phyloP scores from a whole-genome alignment of 2,888 invertebrate genomes.

The Hoplodrina blanda region DNA sequence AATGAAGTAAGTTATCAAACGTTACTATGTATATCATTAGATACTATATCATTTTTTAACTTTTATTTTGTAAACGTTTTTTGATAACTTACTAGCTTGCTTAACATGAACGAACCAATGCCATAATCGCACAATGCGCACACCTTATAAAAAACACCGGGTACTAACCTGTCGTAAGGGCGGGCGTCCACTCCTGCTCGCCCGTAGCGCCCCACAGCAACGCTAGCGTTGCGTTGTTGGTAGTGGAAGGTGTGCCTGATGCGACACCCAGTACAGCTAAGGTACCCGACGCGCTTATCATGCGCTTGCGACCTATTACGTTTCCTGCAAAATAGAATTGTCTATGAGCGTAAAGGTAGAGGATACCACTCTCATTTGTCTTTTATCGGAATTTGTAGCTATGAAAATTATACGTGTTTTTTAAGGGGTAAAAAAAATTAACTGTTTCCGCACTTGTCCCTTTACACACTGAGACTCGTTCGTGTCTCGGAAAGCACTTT shows the following conservation, averaged over 20 bases:
- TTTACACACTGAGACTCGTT: too few relatives aligned
- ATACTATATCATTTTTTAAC: not conserved
- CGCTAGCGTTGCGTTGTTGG: conserved; percentile 91
- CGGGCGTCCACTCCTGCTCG: conserved; percentile 99
- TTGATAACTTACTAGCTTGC: conserved; percentile 18
- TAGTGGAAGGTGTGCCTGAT: conserved; percentile 78
- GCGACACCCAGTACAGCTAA: conserved; percentile 67
- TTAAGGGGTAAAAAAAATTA: too few relatives aligned
- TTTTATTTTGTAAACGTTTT: not conserved
- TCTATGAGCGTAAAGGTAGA: not conserved
- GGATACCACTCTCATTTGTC: not conserved
- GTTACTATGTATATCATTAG: not conserved
- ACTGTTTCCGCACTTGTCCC: too few relatives aligned
- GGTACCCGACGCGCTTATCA: conserved; percentile 84
- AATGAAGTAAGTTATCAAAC: conserved; percentile 36
- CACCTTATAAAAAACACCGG: conserved; percentile 1
- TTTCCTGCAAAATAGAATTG: conserved; percentile 75
- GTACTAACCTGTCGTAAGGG: conserved; percentile 96
- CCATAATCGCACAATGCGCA: conserved; percentile 40
- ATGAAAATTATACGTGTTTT: too few relatives aligned
- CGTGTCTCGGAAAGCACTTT: too few relatives aligned
- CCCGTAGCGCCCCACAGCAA: conserved; percentile 98
- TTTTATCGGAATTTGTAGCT: not conserved
- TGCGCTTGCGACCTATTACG: conserved; percentile 83
- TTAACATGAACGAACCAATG: conserved; percentile 30